phyloP scores from a whole-genome alignment of 2,113 vertebrate genomes.

The rat (Rattus norvegicus) region DNA sequence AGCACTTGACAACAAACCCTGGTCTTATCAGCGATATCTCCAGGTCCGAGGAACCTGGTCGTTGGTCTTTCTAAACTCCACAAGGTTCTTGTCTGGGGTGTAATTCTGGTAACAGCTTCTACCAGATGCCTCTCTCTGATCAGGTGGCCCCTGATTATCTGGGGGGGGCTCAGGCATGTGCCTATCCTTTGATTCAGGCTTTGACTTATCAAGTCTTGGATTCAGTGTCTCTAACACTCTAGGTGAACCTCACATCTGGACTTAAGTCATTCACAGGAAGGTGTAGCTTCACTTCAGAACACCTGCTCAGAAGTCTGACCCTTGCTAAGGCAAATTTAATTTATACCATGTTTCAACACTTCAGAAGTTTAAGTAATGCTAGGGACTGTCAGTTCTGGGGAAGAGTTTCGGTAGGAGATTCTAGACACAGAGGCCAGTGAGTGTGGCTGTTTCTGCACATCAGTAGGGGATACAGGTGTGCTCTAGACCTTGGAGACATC shows the following conservation, averaged over 20 bases:
- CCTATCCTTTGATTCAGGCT: neutral
- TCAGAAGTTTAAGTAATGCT: neutral
- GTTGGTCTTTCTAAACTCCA: neutral
- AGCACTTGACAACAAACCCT: neutral
- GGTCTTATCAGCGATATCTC: too few relatives aligned
- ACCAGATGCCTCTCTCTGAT: neutral
- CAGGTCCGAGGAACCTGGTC: neutral
- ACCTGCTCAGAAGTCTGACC: neutral
- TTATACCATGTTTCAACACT: neutral
- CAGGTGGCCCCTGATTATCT: rapidly evolving
- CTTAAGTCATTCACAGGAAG: neutral
- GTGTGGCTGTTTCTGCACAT: neutral
- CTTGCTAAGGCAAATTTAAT: neutral
- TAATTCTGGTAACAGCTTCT: neutral
- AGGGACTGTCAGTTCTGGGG: neutral
- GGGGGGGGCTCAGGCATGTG: neutral
- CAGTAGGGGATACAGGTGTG: neutral
- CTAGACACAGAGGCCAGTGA: neutral
- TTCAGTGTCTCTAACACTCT: neutral
- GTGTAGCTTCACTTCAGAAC: neutral
- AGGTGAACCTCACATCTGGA: neutral
- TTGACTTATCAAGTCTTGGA: neutral
- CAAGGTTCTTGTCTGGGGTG: neutral
- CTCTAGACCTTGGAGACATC: neutral
- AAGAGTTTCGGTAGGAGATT: neutral